phyloP scores from a whole-genome alignment of 2,797 vertebrate genomes.

The Sitta carolinensis region DNA sequence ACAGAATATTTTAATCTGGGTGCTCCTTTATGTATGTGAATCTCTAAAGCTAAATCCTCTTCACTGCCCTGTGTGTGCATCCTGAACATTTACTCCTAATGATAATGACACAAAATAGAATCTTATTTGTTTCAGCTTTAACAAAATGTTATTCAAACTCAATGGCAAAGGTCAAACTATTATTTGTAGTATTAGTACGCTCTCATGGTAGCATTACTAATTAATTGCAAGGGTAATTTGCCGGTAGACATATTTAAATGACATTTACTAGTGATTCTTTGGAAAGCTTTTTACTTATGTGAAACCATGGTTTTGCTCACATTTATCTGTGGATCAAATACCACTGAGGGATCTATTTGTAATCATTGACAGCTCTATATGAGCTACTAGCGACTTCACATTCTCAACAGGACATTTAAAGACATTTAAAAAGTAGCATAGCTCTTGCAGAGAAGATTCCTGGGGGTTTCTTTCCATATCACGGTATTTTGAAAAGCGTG shows the following conservation, averaged over 20 bases:
- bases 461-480: background rate
- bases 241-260: background rate
- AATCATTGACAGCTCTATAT: background rate
- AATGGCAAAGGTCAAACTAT: background rate
- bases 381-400: background rate
- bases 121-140: background rate
- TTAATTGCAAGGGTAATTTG: background rate
- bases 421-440: background rate
- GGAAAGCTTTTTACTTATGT: background rate
- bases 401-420: background rate
- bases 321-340: background rate
- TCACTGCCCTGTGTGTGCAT: background rate
- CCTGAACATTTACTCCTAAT: background rate
- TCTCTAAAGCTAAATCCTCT: background rate
- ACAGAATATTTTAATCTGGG: background rate
- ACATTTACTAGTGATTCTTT: background rate
- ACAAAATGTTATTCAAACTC: background rate
- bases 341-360: background rate
- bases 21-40: background rate
- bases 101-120: background rate
- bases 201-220: background rate
- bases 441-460: background rate
- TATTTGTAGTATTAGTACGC: background rate
- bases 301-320: background rate
- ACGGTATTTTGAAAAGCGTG: background rate